Evolutionary conservation across 2,888 invertebrate species (phyloP).

Genomic region (Spatulosminthurus flaviceps): DNA sequence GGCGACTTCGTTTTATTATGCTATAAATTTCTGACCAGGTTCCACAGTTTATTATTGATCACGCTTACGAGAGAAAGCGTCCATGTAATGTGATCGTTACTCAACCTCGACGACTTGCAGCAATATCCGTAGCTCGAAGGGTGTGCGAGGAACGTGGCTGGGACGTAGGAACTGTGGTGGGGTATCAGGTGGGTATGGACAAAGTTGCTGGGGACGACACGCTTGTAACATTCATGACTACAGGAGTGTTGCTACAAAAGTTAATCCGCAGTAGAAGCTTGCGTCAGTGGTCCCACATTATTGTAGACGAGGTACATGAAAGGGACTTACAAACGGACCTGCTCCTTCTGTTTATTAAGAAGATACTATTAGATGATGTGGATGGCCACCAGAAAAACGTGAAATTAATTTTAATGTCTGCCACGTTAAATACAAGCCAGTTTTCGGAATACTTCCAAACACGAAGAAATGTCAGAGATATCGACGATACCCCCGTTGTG

Average conservation of each 20-base stretch:
- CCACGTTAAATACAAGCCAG: conserved; percentile 81
- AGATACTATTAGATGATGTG: conserved; percentile 68
- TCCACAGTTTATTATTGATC: conserved; percentile 90
- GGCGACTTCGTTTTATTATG: background rate
- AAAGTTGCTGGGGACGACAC: conserved; percentile 74
- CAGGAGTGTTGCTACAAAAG: conserved; percentile 86
- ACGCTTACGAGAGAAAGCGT: conserved; percentile 72
- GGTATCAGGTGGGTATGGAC: conserved; percentile 85
- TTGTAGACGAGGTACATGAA: conserved; percentile 95
- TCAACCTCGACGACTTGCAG: conserved; percentile 92
- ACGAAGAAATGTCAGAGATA: conserved; percentile 33
- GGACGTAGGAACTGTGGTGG: conserved; percentile 83
- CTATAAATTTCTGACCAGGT: conserved; percentile 67
- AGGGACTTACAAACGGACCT: conserved; percentile 93
- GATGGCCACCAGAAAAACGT: conserved; percentile 74
- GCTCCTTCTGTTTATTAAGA: conserved; percentile 81
- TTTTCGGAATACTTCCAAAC: conserved; percentile 76
- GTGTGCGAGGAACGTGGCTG: conserved; percentile 88
- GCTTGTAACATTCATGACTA: conserved; percentile 85
- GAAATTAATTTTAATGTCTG: conserved; percentile 90
- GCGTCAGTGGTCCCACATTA: conserved; percentile 84
- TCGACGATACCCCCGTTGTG: conserved; percentile 54
- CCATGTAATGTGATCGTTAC: conserved; percentile 90
- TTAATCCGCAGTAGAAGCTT: conserved; percentile 77
- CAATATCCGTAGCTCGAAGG: conserved; percentile 86